Percentiles rank a stretch among this genome's conserved stretches.
Conservation (phyloP, 1,140 invertebrate genomes). For the Dendroctonus ponderosae region DNA sequence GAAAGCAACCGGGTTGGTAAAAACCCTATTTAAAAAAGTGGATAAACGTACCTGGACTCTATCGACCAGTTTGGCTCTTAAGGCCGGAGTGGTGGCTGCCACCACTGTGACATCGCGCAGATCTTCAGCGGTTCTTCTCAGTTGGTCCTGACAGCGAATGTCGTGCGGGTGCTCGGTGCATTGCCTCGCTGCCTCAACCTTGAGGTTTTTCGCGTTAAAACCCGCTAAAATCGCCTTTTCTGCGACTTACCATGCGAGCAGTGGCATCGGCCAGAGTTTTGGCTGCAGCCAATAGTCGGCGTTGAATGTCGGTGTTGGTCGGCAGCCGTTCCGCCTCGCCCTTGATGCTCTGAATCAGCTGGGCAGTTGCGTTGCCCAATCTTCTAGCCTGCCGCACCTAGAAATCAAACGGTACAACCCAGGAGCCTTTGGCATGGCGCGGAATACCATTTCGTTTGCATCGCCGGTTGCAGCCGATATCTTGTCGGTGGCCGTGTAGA, state of each 20-base stretch:
- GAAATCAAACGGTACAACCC: neutral
- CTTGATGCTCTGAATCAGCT: slow-evolving; percentile 91
- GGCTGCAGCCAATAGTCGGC: slow-evolving; percentile 85
- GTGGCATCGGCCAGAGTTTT: slow-evolving; percentile 95
- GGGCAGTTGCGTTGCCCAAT: slow-evolving; percentile 89
- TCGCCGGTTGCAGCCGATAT: slow-evolving; percentile 82
- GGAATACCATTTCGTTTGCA: slow-evolving; percentile 83
- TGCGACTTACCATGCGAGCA: slow-evolving; percentile 73
- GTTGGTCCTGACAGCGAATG: slow-evolving; percentile 75
- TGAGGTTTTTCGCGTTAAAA: neutral
- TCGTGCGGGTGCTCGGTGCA: slow-evolving; percentile 86
- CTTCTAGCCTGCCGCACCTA: slow-evolving; percentile 73
- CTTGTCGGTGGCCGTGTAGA: slow-evolving; percentile 86
- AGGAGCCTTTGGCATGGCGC: slow-evolving; percentile 33
- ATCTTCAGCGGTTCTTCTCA: slow-evolving; percentile 88
- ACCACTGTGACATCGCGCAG: slow-evolving; percentile 83
- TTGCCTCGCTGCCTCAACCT: slow-evolving; percentile 82
- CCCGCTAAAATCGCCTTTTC: neutral
- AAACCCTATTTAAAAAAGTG: neutral
- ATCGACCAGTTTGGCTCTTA: slow-evolving; percentile 75
- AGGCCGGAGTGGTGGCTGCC: slow-evolving; percentile 71
- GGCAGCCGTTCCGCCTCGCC: slow-evolving; percentile 86
- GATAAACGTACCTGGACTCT: slow-evolving; percentile 57
- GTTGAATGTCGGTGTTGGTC: slow-evolving; percentile 86
- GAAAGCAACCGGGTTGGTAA: neutral